Evolutionary conservation across 2,888 invertebrate species (phyloP).

Genomic region (Gastracanthus pulcherrimus): DNA sequence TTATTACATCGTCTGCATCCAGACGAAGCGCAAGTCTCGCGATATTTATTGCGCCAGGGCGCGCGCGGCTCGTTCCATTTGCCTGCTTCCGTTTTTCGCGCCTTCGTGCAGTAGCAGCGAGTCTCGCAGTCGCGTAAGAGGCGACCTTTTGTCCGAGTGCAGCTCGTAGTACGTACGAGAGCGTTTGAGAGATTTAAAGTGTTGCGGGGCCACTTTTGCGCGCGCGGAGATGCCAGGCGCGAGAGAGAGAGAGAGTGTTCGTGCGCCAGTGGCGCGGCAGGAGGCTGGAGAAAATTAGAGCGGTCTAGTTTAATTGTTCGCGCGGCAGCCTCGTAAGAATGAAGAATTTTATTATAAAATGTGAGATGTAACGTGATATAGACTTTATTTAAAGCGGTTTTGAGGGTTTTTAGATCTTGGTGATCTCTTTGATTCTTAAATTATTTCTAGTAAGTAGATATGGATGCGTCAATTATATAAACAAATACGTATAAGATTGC

Average conservation of each 20-base stretch:
- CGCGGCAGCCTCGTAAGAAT: not conserved
- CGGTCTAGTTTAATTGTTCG: not conserved
- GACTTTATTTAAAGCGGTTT: too few relatives aligned
- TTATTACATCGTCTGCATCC: not conserved
- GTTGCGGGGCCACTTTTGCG: not conserved
- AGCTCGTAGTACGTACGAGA: too few relatives aligned
- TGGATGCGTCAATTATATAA: too few relatives aligned
- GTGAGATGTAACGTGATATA: too few relatives aligned
- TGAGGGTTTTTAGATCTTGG: too few relatives aligned
- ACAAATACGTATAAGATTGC: too few relatives aligned
- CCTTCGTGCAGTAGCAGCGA: not conserved
- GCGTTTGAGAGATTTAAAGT: not conserved
- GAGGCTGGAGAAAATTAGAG: not conserved
- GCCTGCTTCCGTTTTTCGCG: constrained; percentile 42
- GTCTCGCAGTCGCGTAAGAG: not conserved
- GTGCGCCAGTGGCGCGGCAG: too few relatives aligned
- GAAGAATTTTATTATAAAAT: too few relatives aligned
- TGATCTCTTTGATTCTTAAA: too few relatives aligned
- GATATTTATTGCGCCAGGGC: not conserved
- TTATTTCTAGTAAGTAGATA: too few relatives aligned
- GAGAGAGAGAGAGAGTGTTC: too few relatives aligned
- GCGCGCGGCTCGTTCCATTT: not conserved
- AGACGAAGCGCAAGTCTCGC: not conserved
- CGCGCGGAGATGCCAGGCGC: not conserved
- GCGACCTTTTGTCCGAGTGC: not conserved